Evolutionary conservation across 2,113 vertebrate species (phyloP).

Genomic region (Erpornis zantholeuca): DNA sequence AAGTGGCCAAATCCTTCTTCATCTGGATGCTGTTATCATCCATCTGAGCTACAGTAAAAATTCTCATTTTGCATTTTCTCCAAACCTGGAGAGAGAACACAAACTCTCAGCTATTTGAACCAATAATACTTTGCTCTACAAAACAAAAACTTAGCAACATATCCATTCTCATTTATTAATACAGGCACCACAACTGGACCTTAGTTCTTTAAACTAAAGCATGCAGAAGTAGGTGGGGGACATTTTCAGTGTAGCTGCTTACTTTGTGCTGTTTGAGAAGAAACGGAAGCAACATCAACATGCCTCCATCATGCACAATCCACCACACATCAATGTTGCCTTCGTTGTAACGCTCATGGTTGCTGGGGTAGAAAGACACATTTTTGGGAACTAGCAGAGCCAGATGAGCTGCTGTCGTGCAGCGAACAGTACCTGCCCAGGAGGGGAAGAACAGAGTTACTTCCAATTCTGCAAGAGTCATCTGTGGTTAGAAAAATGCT

Average conservation of each 20-base stretch:
- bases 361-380: slow-evolving; percentile 95
- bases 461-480: neutral
- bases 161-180: neutral
- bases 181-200: neutral
- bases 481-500: neutral
- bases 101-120: neutral
- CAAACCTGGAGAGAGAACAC: slow-evolving; percentile 79
- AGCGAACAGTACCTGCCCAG: slow-evolving; percentile 89
- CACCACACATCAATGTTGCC: slow-evolving; percentile 98
- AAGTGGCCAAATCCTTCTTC: slow-evolving; percentile 95
- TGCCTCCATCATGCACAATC: slow-evolving; percentile 98
- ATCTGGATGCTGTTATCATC: slow-evolving; percentile 99
- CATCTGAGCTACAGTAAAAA: slow-evolving; percentile 98
- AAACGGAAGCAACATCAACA: slow-evolving; percentile 97
- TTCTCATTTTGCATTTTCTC: slow-evolving; percentile 96
- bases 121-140: neutral
- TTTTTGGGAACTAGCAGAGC: slow-evolving; percentile 97
- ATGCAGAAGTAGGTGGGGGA: neutral
- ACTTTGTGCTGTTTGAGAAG: slow-evolving; percentile 98
- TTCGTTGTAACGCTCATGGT: slow-evolving; percentile 94
- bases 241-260: neutral
- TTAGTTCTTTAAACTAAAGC: neutral
- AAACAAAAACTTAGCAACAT: neutral
- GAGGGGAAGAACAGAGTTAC: neutral
- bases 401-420: slow-evolving; percentile 94